These are phyloP conservation scores for Phalanger gymnotis DNA, from an alignment of 2,797 vertebrate genomes.

Conservation along the genomic window DNA sequence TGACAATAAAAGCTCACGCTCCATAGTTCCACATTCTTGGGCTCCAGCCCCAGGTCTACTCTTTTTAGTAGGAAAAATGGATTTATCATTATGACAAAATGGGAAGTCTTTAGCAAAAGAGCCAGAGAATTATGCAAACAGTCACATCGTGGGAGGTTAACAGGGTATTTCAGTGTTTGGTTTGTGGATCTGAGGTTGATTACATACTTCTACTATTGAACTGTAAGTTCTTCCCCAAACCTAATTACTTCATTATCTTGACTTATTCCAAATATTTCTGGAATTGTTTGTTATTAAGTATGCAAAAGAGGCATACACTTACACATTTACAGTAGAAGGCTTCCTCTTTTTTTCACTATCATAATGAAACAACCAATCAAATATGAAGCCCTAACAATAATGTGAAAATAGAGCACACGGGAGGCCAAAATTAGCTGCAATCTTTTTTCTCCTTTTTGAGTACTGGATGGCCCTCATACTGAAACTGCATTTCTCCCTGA, in stretches of 20 bases:
- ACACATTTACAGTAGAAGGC: constrained; percentile 38
- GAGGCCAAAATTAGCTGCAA: background rate
- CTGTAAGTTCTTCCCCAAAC: background rate
- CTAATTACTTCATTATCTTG: constrained; percentile 8
- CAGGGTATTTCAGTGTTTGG: background rate
- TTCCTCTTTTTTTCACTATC: constrained; percentile 38
- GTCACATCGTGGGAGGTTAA: constrained; percentile 6
- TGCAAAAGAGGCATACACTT: constrained; percentile 27
- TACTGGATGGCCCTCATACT: background rate
- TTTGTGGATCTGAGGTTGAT: rapidly evolving
- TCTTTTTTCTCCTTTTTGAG: background rate
- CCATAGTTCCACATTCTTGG: constrained; percentile 9
- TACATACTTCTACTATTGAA: constrained; percentile 21
- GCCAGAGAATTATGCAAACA: background rate
- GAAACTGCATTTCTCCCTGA: background rate
- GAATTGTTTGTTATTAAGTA: constrained; percentile 28
- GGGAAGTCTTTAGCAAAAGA: constrained; percentile 51
- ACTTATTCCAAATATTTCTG: constrained; percentile 47
- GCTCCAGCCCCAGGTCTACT: background rate
- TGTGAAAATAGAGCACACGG: constrained; percentile 17
- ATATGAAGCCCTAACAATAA: background rate
- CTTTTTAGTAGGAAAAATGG: background rate
- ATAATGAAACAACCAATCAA: constrained; percentile 54
- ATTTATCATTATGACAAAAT: constrained; percentile 14
- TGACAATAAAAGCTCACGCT: background rate